phyloP scores from a whole-genome alignment of 2,113 vertebrate genomes.

The Chaetops frenatus region DNA sequence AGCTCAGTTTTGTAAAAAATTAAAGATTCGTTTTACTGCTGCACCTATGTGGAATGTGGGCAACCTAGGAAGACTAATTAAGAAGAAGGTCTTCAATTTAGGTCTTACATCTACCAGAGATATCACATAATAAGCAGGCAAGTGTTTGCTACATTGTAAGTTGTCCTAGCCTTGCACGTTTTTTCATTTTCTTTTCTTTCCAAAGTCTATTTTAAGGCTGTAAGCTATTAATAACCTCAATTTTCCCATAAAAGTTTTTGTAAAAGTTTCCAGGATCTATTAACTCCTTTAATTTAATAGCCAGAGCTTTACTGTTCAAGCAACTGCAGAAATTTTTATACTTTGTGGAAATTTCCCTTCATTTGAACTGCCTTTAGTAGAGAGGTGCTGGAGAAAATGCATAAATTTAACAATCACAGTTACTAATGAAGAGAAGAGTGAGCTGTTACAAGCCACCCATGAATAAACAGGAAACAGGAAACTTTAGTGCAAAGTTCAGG shows the following conservation, averaged over 20 bases:
- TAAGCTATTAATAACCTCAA: neutral
- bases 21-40: neutral
- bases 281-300: neutral
- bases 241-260: neutral
- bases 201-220: neutral
- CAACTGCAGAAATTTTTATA: neutral
- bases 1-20: neutral
- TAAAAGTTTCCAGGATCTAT: neutral
- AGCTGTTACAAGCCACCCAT: neutral
- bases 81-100: neutral
- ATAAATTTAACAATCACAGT: neutral
- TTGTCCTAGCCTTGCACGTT: neutral
- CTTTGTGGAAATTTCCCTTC: neutral
- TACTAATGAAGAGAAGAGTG: neutral
- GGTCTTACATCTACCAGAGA: neutral
- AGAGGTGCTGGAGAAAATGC: neutral
- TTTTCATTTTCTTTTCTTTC: neutral
- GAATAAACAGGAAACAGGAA: neutral
- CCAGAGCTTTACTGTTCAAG: neutral
- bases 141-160: neutral
- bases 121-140: neutral
- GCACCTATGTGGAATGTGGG: neutral
- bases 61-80: neutral
- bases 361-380: neutral
- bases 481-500: neutral